Base-by-base conservation (phyloP, 92 coral and sea anemone species). In the Pocillopora meandrina region DNA sequence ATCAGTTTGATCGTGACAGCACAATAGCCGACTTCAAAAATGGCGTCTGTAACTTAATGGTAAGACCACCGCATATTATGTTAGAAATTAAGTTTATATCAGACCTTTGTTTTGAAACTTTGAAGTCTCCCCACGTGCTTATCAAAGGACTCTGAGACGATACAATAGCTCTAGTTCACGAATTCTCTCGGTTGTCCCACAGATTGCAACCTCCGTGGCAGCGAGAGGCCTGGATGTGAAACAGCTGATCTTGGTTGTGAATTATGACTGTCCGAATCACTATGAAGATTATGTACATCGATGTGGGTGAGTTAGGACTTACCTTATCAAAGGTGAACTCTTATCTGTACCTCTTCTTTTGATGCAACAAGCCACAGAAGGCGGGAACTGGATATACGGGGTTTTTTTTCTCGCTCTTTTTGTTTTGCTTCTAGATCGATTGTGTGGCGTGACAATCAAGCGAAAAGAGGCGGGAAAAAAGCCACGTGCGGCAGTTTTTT, bases 191-290 rank as follows among this genome's bases (percentile, higher is more conserved):
- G 65, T 14, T 65, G 70, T 42, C 52, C 52, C 52, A 42, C 52
- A 42, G 52, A 93, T 96, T 55, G 99, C 99, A 42, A 96, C 99
- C 0, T 96, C 99, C 18, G 99, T 96, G n/a, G 99, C 99, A n/a
- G 99, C 99, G 23, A 91, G 99, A 75, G 99, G 99, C 89, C 86
- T 96, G 77, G 99, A 96, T 86, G 97, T 96, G 20, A 96, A 94
- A 66, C 90, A 94, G 63, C 88, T 96, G 70, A 92, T 92, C 61
- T 90, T 96, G 0, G 99, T 96, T 56, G 89, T 96, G 8, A 96
- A 96, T 76, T 96, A 91, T 83, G 99, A 96, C 88, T 94, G 98
- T 81, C 99, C 99, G 7, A 96, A 96, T 86, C 99, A 96, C 79
- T 96, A 96, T 63, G 99, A 96, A 80, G 99, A 96, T 61, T 96